phyloP scores from a whole-genome alignment of 2,113 vertebrate genomes.

The Acrocephalus arundinaceus region DNA sequence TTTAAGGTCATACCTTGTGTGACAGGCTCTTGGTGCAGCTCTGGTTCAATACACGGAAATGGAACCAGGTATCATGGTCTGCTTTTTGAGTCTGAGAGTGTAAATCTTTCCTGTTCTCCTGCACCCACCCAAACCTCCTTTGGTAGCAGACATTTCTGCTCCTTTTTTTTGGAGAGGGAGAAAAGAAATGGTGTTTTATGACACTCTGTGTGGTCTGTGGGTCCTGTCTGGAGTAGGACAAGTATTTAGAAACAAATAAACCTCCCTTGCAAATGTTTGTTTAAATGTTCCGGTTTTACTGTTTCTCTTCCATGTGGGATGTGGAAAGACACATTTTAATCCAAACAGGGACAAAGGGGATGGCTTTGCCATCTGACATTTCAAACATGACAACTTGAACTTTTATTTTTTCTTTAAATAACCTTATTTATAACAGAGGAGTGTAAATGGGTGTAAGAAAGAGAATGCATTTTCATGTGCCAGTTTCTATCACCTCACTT shows the following conservation, averaged over 20 bases:
- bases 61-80: neutral
- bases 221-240: neutral
- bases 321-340: neutral
- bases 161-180: neutral
- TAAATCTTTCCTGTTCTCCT: neutral
- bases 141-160: rapidly evolving
- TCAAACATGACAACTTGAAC: neutral
- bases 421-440: neutral
- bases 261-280: neutral
- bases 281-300: neutral
- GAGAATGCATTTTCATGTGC: neutral
- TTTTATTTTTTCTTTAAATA: neutral
- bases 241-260: neutral
- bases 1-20: neutral
- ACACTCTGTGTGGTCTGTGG: neutral
- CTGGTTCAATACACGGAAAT: neutral
- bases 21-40: rapidly evolving
- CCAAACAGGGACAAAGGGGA: neutral
- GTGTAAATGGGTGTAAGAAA: neutral
- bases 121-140: neutral
- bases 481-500: neutral
- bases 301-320: neutral
- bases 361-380: neutral
- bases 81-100: neutral
- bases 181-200: neutral